Conservation (phyloP, 2,113 vertebrate genomes). For the Sebastes fasciatus region DNA sequence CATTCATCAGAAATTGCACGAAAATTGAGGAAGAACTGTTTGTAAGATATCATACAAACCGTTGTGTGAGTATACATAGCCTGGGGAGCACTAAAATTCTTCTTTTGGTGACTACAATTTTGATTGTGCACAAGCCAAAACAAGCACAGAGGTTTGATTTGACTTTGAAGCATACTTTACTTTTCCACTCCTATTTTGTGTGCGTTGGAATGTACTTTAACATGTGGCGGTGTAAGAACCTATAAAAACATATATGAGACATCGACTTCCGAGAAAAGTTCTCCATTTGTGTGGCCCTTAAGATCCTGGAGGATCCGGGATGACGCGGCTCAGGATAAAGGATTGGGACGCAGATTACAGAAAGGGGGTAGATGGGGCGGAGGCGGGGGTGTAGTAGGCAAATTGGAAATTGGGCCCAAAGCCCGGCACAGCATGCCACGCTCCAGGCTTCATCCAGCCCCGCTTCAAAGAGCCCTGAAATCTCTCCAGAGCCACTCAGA, state of each 20-base stretch:
- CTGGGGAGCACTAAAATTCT: not conserved
- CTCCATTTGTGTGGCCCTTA: slow-evolving; percentile 62
- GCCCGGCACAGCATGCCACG: slow-evolving; percentile 75
- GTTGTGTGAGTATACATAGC: too few relatives aligned
- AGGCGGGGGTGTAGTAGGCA: slow-evolving; percentile 20
- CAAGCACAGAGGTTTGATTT: not conserved
- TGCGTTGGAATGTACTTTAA: not conserved
- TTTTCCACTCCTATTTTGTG: not conserved
- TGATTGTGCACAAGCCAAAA: not conserved
- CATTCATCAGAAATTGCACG: too few relatives aligned
- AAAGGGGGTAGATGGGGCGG: slow-evolving; percentile 28
- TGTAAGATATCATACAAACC: too few relatives aligned
- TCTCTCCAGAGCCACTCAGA: slow-evolving; percentile 79
- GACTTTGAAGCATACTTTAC: not conserved
- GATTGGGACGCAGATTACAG: slow-evolving; percentile 56
- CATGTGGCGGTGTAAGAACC: not conserved
- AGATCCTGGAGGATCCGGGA: slow-evolving; percentile 47
- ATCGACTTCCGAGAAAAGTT: slow-evolving; percentile 22
- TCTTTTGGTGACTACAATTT: not conserved
- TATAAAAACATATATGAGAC: slow-evolving; percentile 29
- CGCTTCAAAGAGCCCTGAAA: slow-evolving; percentile 77
- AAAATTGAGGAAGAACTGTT: too few relatives aligned
- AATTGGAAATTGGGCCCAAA: slow-evolving; percentile 71
- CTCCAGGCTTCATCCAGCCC: slow-evolving; percentile 73
- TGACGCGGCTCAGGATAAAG: slow-evolving; percentile 53